Conservation (phyloP, 2,797 vertebrate genomes). For the Poeciliopsis turneri region DNA sequence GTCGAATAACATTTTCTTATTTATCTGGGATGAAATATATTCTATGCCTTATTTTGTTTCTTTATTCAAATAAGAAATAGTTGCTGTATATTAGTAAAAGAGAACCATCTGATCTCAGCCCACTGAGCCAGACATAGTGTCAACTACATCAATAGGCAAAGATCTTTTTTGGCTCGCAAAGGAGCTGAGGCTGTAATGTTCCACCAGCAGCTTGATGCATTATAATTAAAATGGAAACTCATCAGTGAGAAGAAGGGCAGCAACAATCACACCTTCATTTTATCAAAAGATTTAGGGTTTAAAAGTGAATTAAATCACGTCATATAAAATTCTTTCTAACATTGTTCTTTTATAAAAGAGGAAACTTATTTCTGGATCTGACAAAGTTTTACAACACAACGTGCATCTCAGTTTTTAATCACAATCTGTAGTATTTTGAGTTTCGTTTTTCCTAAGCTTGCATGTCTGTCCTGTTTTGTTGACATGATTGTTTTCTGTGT, state of each 20-base stretch:
- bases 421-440: background rate
- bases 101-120: background rate
- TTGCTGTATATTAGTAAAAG: conserved; percentile 25
- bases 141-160: conserved; percentile 45
- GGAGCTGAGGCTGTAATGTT: conserved; percentile 59
- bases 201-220: conserved; percentile 29
- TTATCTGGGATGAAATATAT: conserved; percentile 39
- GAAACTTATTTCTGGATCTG: background rate
- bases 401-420: background rate
- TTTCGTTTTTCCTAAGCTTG: background rate
- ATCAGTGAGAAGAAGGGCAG: conserved; percentile 50
- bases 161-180: conserved; percentile 67
- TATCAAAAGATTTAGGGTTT: conserved; percentile 32
- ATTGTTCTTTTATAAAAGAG: background rate
- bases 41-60: conserved; percentile 16
- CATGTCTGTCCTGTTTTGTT: too few relatives aligned
- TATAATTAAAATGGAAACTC: conserved; percentile 64
- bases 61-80: conserved; percentile 29
- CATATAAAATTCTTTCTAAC: background rate
- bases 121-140: conserved; percentile 17
- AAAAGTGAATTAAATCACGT: conserved; percentile 17
- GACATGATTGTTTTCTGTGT: background rate
- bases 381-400: background rate
- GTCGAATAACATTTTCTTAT: background rate
- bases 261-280: conserved; percentile 43